phyloP scores from a whole-genome alignment of 2,888 invertebrate genomes.

The Nebria brevicollis region DNA sequence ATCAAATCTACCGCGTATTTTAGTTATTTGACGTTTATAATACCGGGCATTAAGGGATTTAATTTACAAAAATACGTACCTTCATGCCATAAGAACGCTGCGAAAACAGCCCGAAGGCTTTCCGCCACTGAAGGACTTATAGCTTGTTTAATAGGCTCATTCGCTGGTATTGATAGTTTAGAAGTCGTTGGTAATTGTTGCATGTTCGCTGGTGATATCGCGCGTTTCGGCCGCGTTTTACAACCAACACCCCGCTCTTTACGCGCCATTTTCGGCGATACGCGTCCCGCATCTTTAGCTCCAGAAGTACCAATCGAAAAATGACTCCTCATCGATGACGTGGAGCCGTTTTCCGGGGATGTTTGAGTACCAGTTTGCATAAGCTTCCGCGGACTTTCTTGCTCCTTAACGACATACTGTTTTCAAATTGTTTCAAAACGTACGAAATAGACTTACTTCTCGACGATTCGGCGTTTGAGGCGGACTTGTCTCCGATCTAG shows the following conservation, averaged over 20 bases:
- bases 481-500: slow-evolving; percentile 65
- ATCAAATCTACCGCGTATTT: no score
- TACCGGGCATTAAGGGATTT: no score
- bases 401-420: slow-evolving; percentile 54
- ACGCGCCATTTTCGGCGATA: slow-evolving; percentile 67
- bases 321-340: slow-evolving; percentile 61
- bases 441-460: slow-evolving; percentile 56
- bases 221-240: slow-evolving; percentile 65
- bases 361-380: slow-evolving; percentile 78
- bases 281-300: slow-evolving; percentile 65
- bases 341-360: slow-evolving; percentile 68
- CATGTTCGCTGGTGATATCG: slow-evolving; percentile 61
- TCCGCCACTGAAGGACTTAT: slow-evolving; percentile 93
- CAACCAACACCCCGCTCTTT: slow-evolving; percentile 66
- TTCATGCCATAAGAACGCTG: slow-evolving; percentile 97
- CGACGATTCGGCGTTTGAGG: slow-evolving; percentile 62
- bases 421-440: neutral
- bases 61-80: no score
- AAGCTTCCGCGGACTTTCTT: slow-evolving; percentile 62
- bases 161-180: slow-evolving; percentile 58
- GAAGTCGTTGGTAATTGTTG: slow-evolving; percentile 60
- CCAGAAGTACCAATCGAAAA: slow-evolving; percentile 71
- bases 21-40: no score
- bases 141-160: slow-evolving; percentile 80
- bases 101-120: slow-evolving; percentile 92